Evolutionary conservation across 2,888 invertebrate species (phyloP), one percentile per base, ranked within the genome.

Genomic region (Polyploca ridens): DNA sequence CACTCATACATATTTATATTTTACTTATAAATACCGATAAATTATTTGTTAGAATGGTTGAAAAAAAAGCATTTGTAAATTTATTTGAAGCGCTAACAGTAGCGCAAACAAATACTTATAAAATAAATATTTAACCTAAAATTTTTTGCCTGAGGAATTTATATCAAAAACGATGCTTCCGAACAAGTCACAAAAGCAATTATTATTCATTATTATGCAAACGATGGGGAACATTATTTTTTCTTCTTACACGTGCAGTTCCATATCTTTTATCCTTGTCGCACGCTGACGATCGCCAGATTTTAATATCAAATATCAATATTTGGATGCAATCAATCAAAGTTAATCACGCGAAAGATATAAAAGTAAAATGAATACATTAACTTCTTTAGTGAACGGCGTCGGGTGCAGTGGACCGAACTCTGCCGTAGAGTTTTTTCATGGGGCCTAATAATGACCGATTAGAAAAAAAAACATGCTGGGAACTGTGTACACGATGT

Each of bases 341-440:
- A 91, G 88, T 91, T 93, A 93, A 93, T 94, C 93, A 93, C 87
- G 92, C 89, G 93, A 92, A 92, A 91, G 92, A 90, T 90, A 92
- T 90, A 91, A 92, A 91, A 89, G 90, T 83, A 91, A 90, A 89
- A 90, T 91, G 91, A 91, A 93, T 93, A 91, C 86, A 91, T 92
- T 90, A 90, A 84, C 82, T 86, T 88, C 84, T 87, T 85, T 89
- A 83, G 86, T 79, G 83, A 76, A 79, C 86, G 85, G 84, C 85
- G 87, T 84, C 77, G 85, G 78, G 85, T 81, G 85, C 90, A 90
- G 75, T 85, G 85, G 85, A 86, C 81, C 88, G 87, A 71, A 77
- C 77, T 78, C 69, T 76, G 75, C 76, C 74, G 83, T 82, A 80
- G 79, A 76, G 35, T 79, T 77, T 85, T 91, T 90, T 82, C 89